phyloP scores from a whole-genome alignment of 2,797 vertebrate genomes.

The Takifugu rubripes region DNA sequence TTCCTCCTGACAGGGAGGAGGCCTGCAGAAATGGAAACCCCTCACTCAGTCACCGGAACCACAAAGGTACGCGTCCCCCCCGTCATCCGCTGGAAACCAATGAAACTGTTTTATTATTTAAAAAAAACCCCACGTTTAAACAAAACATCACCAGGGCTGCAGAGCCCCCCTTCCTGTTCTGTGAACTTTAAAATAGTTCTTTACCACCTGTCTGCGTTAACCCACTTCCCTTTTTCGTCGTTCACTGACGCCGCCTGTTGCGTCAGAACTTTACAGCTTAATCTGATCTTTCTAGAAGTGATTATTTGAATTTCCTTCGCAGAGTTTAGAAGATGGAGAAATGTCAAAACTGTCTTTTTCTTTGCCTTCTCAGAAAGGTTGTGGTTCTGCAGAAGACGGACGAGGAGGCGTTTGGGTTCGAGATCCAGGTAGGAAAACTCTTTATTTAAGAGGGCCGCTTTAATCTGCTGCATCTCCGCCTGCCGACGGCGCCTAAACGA shows the following conservation, averaged over 20 bases:
- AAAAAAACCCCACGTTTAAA: no score
- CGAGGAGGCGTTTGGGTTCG: conserved; percentile 90
- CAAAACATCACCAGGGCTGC: no score
- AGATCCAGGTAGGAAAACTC: conserved; percentile 87
- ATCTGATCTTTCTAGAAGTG: not conserved
- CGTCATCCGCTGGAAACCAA: not conserved
- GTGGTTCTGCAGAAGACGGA: conserved; percentile 87
- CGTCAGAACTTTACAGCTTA: no score
- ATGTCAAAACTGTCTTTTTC: not conserved
- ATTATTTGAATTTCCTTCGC: no score
- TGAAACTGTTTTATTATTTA: no score
- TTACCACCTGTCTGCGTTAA: not conserved
- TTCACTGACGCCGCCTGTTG: no score
- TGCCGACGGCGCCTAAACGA: conserved; percentile 17
- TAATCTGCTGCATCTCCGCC: not conserved
- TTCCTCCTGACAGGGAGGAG: conserved; percentile 63
- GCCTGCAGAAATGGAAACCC: conserved; percentile 83
- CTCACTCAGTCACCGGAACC: conserved; percentile 82
- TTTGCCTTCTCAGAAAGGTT: conserved; percentile 74
- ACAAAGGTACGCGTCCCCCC: conserved; percentile 77
- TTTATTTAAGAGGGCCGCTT: not conserved
- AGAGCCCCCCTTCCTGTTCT: no score
- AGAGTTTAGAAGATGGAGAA: not conserved
- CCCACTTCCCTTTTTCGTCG: not conserved
- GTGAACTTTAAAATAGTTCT: not conserved